These are phyloP conservation scores for Girardinus metallicus DNA, from an alignment of 2,797 vertebrate genomes.

Conservation along the genomic window DNA sequence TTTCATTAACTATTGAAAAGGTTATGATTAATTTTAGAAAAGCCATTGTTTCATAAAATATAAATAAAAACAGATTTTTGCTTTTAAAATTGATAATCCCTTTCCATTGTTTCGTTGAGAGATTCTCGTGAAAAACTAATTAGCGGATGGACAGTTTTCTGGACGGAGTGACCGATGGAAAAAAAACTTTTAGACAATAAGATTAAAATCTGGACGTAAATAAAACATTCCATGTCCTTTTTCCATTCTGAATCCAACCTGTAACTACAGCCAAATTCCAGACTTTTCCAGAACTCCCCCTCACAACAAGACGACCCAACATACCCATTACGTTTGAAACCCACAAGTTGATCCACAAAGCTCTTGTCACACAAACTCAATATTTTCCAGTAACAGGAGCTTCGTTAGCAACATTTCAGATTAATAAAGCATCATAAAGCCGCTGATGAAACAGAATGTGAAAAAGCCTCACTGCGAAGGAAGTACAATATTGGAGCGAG, in stretches of 20 bases:
- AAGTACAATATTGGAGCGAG: background rate
- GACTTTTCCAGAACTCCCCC: background rate
- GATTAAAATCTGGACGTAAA: background rate
- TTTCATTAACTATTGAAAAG: background rate
- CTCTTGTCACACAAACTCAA: background rate
- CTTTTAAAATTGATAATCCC: background rate
- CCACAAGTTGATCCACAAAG: background rate
- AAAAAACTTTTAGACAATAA: background rate
- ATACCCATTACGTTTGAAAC: background rate
- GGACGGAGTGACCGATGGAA: background rate
- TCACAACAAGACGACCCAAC: background rate
- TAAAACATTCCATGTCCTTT: no score
- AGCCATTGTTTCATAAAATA: background rate
- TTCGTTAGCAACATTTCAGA: conserved; percentile 18
- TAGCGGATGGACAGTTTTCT: background rate
- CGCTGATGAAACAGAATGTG: conserved; percentile 11
- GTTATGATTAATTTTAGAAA: background rate
- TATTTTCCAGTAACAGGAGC: background rate
- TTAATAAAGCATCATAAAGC: conserved; percentile 31
- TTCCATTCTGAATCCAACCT: background rate
- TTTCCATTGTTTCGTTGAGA: background rate
- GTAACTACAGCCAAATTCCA: background rate
- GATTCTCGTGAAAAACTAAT: background rate
- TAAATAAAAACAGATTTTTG: background rate
- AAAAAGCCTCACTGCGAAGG: conserved; percentile 6